Percentiles rank a stretch among this genome's conserved stretches.
These are phyloP conservation scores for Baccha elongata DNA, from an alignment of 2,888 invertebrate genomes.

Conservation along the genomic window DNA sequence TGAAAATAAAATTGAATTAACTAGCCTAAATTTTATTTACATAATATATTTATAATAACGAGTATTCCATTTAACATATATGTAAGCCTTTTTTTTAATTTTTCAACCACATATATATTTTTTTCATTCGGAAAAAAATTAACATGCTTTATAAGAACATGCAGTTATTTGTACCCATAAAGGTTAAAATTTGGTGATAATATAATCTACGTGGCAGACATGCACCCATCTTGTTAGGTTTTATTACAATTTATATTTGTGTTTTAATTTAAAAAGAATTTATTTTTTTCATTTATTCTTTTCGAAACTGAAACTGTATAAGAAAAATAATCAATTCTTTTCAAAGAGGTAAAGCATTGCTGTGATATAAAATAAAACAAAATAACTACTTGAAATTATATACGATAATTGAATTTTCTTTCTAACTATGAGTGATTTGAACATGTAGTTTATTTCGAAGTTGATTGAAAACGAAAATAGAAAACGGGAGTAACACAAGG, in stretches of 20 bases:
- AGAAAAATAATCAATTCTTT: slow-evolving; percentile 34
- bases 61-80: slow-evolving; percentile 43
- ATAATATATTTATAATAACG: slow-evolving; percentile 37
- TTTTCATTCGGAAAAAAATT: slow-evolving; percentile 36
- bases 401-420: slow-evolving; percentile 41
- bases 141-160: slow-evolving; percentile 74
- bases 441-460: slow-evolving; percentile 54
- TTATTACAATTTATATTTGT: slow-evolving; percentile 29
- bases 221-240: slow-evolving; percentile 54
- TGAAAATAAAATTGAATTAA: slow-evolving; percentile 63
- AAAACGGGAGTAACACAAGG: slow-evolving; percentile 78
- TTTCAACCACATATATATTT: slow-evolving; percentile 6
- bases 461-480: slow-evolving; percentile 53
- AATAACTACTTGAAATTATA: slow-evolving; percentile 27
- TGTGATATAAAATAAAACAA: slow-evolving; percentile 38
- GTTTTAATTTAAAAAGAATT: slow-evolving; percentile 28
- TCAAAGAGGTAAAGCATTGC: slow-evolving; percentile 44
- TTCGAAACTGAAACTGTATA: slow-evolving; percentile 23
- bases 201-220: slow-evolving; percentile 57
- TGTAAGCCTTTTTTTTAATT: slow-evolving; percentile 5
- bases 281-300: slow-evolving; percentile 42
- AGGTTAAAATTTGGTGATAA: slow-evolving; percentile 40
- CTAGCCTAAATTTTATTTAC: slow-evolving; percentile 65
- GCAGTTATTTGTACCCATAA: slow-evolving; percentile 46
- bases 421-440: slow-evolving; percentile 66